Evolutionary conservation across 2,113 vertebrate species (phyloP), one percentile per base, ranked within the genome.

Genomic region (Trinectes maculatus): DNA sequence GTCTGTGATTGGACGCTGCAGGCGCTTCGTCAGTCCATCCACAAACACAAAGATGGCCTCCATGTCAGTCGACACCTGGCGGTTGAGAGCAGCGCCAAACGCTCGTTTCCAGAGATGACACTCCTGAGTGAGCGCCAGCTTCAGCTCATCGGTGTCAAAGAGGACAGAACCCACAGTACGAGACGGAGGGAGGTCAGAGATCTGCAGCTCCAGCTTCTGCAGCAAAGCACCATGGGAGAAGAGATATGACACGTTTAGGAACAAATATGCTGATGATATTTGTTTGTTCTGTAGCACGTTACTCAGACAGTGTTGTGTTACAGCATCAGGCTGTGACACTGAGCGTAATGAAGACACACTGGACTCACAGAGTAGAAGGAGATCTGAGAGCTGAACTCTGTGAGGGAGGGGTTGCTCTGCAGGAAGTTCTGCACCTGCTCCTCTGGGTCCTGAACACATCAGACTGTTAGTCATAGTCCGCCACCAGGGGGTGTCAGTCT

Each of bases 361-460:
- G 22, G 31, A 79, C 94, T 91, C 90, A 95, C 94, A 18, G 91
- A 92, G 85, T 94, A 95, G 57, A 81, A 82, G 21, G 61, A 83
- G 51, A 95, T 92, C 75, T 94, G 91, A 67, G 77, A 60, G 74
- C 89, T 91, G 88, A 95, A 94, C 83, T 94, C 94, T 5, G 88
- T 77, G 44, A 92, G 87, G 2, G 91, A 91, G 49, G 93, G 93
- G 13, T 89, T 79, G 25, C 85, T 84, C 66, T 91, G 90, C 48
- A 93, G 42, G 84, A 95, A 95, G 10, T 59, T 76, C 67, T 89
- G 90, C 9, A 95, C 70, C 78, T 94, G 90, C 83, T 95, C 91
- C 74, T 93, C 91, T 43, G 92, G 90, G 71, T 94, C 93, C 94
- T 95, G 52, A 15, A 75, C 12, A 74, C 60, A 74, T 3, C 15